Conservation (phyloP, 2,797 vertebrate genomes). For the Girardinus metallicus region DNA sequence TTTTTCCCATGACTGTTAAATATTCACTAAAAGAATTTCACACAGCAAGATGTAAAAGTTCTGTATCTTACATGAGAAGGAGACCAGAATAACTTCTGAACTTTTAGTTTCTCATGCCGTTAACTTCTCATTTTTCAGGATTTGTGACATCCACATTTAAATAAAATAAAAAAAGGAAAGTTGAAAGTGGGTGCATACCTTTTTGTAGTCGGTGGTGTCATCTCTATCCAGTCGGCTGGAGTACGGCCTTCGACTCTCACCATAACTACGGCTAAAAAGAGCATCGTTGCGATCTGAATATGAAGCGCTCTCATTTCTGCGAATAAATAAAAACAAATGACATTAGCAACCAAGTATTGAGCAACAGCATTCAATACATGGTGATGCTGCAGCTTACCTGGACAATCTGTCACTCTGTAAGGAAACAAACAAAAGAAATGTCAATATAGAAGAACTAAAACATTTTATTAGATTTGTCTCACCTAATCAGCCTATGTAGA, state of each 20-base stretch:
- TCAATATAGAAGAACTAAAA: neutral
- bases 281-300: slow-evolving; percentile 86
- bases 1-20: neutral
- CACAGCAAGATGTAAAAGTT: neutral
- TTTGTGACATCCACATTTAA: neutral
- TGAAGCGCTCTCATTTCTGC: slow-evolving; percentile 83
- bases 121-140: neutral
- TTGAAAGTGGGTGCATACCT: slow-evolving; percentile 75
- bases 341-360: too few species aligned
- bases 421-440: slow-evolving; percentile 35
- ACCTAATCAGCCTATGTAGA: neutral
- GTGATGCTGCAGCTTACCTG: slow-evolving; percentile 81
- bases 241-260: slow-evolving; percentile 88
- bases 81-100: neutral
- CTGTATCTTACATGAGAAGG: neutral
- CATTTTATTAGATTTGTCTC: neutral
- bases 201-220: slow-evolving; percentile 94
- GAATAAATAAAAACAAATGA: neutral
- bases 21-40: neutral
- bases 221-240: slow-evolving; percentile 90
- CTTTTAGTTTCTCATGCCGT: neutral
- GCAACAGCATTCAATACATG: rapidly evolving
- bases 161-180: too few species aligned
- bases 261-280: slow-evolving; percentile 82
- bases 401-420: slow-evolving; percentile 90